Evolutionary conservation across 2,113 vertebrate species (phyloP).

Genomic region (Typhlomys cinereus): DNA sequence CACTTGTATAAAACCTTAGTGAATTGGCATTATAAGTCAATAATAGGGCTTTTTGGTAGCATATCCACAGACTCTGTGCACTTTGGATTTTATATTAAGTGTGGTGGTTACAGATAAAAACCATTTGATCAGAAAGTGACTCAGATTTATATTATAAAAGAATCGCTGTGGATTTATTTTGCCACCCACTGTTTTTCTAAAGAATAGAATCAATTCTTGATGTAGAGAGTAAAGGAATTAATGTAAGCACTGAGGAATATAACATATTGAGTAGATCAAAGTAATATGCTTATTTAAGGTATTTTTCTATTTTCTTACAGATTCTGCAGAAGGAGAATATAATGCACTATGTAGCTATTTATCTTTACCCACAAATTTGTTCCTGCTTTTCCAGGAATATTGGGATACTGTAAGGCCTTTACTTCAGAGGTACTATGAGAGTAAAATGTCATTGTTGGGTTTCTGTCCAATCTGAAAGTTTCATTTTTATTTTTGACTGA

Average conservation of each 20-base stretch:
- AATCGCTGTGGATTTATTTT: slow-evolving; percentile 29
- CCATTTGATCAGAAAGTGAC: neutral
- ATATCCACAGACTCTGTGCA: neutral
- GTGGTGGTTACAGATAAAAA: neutral
- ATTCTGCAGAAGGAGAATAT: slow-evolving; percentile 89
- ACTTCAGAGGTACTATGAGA: slow-evolving; percentile 88
- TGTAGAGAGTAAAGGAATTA: neutral
- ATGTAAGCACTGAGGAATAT: slow-evolving; percentile 25
- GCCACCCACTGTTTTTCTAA: neutral
- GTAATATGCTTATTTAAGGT: slow-evolving; percentile 17
- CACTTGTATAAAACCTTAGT: neutral
- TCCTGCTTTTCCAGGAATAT: slow-evolving; percentile 95
- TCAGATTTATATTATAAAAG: slow-evolving; percentile 1
- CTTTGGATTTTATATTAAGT: neutral
- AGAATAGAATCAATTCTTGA: neutral
- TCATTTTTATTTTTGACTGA: neutral
- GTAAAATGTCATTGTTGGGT: slow-evolving; percentile 47
- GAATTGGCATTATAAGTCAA: too few species aligned
- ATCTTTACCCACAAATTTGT: slow-evolving; percentile 94
- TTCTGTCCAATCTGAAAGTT: neutral
- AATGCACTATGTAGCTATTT: slow-evolving; percentile 94
- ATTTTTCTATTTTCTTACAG: slow-evolving; percentile 83
- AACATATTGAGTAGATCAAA: neutral
- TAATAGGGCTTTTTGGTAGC: neutral
- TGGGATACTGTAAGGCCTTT: slow-evolving; percentile 89